These are phyloP conservation scores for Nasonia longicornis DNA, from an alignment of 1,140 invertebrate species.

Conservation along the genomic window DNA sequence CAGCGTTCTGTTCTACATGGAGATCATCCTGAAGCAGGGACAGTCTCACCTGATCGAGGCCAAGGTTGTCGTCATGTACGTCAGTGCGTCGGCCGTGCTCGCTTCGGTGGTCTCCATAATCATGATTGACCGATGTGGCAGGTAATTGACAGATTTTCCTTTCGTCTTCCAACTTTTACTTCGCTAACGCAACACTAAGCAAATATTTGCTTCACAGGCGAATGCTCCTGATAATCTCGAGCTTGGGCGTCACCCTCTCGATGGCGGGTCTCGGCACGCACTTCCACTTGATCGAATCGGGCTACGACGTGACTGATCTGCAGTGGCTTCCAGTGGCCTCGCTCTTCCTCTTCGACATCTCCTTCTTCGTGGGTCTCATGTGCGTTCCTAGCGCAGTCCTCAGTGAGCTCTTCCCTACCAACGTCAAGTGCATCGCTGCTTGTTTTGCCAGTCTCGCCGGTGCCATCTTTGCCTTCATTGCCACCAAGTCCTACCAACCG, in stretches of 20 bases:
- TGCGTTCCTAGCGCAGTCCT: conserved; percentile 79
- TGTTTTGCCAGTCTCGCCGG: conserved; percentile 78
- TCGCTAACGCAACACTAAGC: too few relatives aligned
- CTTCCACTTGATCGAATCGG: conserved; percentile 72
- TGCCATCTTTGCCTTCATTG: conserved; percentile 78
- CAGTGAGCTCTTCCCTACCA: conserved; percentile 80
- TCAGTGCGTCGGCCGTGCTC: conserved; percentile 76
- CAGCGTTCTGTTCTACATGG: conserved; percentile 80
- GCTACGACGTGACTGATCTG: conserved; percentile 59
- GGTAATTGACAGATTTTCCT: conserved; percentile 56
- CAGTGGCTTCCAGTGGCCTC: conserved; percentile 51
- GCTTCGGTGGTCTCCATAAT: conserved; percentile 73
- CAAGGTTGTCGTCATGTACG: conserved; percentile 73
- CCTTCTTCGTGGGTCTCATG: conserved; percentile 72
- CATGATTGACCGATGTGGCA: conserved; percentile 80
- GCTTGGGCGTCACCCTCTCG: conserved; percentile 68
- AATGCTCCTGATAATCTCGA: conserved; percentile 75
- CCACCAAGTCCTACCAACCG: conserved; percentile 79
- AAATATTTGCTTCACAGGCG: conserved; percentile 63
- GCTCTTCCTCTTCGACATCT: conserved; percentile 46
- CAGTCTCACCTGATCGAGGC: conserved; percentile 67
- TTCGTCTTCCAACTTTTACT: not conserved
- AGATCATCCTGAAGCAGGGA: conserved; percentile 75
- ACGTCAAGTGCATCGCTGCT: conserved; percentile 76
- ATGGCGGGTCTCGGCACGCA: conserved; percentile 73